These are phyloP conservation scores for Martes martes DNA, from an alignment of 2,113 vertebrate species.

Conservation along the genomic window DNA sequence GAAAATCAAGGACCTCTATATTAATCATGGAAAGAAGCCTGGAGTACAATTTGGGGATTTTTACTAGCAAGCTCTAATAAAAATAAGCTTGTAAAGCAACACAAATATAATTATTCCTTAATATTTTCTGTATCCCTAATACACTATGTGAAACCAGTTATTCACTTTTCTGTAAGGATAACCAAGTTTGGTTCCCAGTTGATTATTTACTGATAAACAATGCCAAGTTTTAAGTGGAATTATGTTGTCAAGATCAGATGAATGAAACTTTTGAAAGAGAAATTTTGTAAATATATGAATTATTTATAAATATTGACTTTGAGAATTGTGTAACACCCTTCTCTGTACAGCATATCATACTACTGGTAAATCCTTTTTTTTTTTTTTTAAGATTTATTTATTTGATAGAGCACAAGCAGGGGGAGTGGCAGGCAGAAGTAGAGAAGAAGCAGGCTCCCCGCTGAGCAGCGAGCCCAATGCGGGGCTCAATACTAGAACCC, in stretches of 20 bases:
- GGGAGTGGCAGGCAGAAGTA: too few relatives aligned
- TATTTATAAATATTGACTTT: slow-evolving; percentile 42
- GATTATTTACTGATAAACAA: neutral
- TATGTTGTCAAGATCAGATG: neutral
- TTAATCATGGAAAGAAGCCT: neutral
- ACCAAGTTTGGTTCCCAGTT: neutral
- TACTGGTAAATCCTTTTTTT: neutral
- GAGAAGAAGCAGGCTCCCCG: too few relatives aligned
- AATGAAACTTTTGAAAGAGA: neutral
- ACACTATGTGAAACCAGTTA: neutral
- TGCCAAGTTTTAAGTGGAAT: neutral
- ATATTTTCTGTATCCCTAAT: neutral
- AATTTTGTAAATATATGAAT: neutral
- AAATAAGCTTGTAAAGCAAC: slow-evolving; percentile 12
- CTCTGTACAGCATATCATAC: neutral
- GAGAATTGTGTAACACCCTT: neutral
- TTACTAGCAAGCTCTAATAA: slow-evolving; percentile 46
- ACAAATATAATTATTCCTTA: neutral
- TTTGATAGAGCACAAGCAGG: too few relatives aligned
- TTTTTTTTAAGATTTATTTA: too few relatives aligned
- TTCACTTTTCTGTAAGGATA: slow-evolving; percentile 21
- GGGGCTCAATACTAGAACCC: too few relatives aligned
- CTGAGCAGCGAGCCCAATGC: too few relatives aligned
- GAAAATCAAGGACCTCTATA: neutral
- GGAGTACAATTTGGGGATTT: neutral